Base-by-base conservation (phyloP, 1,140 invertebrate species). In the Agraylea sexmaculata region DNA sequence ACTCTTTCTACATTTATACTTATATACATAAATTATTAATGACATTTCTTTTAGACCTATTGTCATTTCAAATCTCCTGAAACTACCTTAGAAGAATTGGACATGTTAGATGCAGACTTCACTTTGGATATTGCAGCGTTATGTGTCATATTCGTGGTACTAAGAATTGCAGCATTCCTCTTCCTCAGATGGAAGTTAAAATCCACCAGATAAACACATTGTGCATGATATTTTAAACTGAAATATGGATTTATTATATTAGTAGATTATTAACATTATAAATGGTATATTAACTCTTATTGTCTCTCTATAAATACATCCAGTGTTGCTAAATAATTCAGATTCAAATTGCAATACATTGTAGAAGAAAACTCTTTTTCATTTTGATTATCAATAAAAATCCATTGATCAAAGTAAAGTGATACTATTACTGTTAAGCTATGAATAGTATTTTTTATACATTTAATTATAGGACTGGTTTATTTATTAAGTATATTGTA, bases 21-120 rank as follows among this genome's bases (percentile, higher is more conserved):
- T 22, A 38, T 40, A 12, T 32, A 33, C 6, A 3, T 7, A 17
- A 19, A 13, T 12, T 21, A 13, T 41, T 37, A 2, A 11, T 27
- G 13, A 12, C 15, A 2, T 13, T n/a, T 12, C 32, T 51, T 54
- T 11, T 61, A 78, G 68, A 58, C 73, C 0, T 87, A 87, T 60
- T 95, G 90, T 58, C 87, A 91, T 56, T 93, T 92, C 64, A 88
- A 87, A 55, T 74, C 82, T 43, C 88, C 91, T 0, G 55, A 67
- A 22, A 89, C 84, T n/a, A 90, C 92, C 0, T 66, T 97, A n/a
- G 83, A 90, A 53, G 84, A 93, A 54, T 63, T 95, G 36, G 84
- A 88, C 54, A 87, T 87, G 80, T 50, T 72, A 2, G 66, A 87
- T 40, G 76, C 83, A 0, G 74, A 79, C 54, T 83, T 87, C 49